Evolutionary conservation across 2,888 invertebrate genomes (phyloP), one percentile per base, ranked within the genome.

Genomic region (Archaeoteleia sp.): DNA sequence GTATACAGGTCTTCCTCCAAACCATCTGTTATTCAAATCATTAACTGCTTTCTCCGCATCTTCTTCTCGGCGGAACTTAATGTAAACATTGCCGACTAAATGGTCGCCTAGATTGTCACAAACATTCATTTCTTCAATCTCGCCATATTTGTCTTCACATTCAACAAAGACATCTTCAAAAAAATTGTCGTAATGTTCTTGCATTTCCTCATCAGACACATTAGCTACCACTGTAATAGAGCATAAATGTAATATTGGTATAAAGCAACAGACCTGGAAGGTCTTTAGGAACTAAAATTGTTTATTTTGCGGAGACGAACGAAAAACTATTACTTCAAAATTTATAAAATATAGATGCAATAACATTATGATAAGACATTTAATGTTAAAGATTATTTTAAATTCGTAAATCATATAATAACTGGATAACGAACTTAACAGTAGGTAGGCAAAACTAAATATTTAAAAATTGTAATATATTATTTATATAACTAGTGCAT

Each of bases 91-190:
- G 55, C 99, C 99, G 30, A 99, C 98, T 73, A 99, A 89, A 84
- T 98, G 98, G 85, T 98, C 98, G 1, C 98, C 98, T 66, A 99
- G 90, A 86, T 99, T 99, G 87, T 99, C 99, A 87, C 99, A 99
- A 1, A 99, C 98, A 87, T 99, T 99, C 97, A 99, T 98, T 87
- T 99, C 99, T 86, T 99, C 99, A 79, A 99, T 98, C 87, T 98
- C 98, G 0, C 99, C 99, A 87, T 99, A 99, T 88, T 98, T 98
- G 82, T 97, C 97, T 86, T 98, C 98, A 82, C 98, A 95, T 86
- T 99, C 98, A 0, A 97, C 96, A 88, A 98, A 99, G 1, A 99
- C 97, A 87, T 99, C 98, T 87, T 99, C 98, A 86, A 98, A 99
- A 87, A 99, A 98, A 82, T 98, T 98, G 84, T 99, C 98, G 86